Conservation (phyloP, 2,888 invertebrate genomes). For the Rugalucina vietnamica region DNA sequence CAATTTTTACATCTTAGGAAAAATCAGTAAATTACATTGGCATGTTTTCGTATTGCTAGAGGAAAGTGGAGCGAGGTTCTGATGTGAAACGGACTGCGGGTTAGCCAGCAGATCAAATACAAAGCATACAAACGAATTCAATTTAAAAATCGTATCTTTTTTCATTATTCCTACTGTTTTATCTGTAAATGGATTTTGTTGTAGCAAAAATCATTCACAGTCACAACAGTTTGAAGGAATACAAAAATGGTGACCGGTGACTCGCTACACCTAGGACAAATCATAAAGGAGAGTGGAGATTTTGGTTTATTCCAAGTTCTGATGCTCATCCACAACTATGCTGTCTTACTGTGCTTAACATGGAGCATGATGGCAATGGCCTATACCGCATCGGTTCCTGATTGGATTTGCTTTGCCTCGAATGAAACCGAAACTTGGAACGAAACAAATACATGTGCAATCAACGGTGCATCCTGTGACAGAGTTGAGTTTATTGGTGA, state of each 20-base stretch:
- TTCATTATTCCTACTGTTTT: too few relatives aligned
- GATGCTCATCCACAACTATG: constrained; percentile 9
- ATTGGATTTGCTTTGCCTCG: constrained; percentile 46
- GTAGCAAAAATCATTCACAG: too few relatives aligned
- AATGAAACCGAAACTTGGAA: neutral
- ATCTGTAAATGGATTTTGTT: too few relatives aligned
- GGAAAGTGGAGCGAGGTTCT: too few relatives aligned
- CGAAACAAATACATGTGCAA: constrained; percentile 23
- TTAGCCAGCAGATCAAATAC: too few relatives aligned
- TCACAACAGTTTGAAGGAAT: too few relatives aligned
- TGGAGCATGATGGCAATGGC: constrained; percentile 64
- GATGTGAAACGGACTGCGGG: too few relatives aligned
- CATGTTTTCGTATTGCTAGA: too few relatives aligned
- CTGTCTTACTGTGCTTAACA: constrained; percentile 22
- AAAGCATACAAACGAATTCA: too few relatives aligned
- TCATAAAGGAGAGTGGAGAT: constrained; percentile 58
- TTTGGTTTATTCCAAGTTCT: constrained; percentile 59
- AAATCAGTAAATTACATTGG: too few relatives aligned
- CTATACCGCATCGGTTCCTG: constrained; percentile 50
- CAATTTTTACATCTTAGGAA: too few relatives aligned
- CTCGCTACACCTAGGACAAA: constrained; percentile 36
- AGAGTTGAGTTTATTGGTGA: constrained; percentile 25
- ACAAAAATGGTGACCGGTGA: neutral
- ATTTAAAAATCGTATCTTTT: too few relatives aligned
- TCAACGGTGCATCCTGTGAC: constrained; percentile 39